Evolutionary conservation across 2,797 vertebrate genomes (phyloP), one percentile per base, ranked within the genome.

Genomic region (Trachops cirrhosus): DNA sequence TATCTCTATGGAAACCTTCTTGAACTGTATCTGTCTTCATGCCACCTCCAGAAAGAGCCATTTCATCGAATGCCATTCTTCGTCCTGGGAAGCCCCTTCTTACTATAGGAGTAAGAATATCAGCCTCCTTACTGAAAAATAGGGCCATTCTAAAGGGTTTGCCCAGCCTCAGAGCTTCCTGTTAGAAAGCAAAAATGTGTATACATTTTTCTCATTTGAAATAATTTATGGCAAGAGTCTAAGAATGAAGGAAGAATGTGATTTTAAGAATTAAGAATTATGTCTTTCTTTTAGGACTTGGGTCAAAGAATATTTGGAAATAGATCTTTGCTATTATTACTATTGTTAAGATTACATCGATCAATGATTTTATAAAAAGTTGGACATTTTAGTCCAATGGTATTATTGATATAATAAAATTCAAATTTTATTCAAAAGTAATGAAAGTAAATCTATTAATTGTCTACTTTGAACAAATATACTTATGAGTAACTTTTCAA

Each of bases 341-440:
- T 54, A 29, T 44, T 52, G 52, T 52, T 78, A 64, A 62, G 5
- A 24, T 74, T 59, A 37, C 74, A 4, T 59, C n/a, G 29, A 21
- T 85, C 5, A 70, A 59, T 16, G 2, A 32, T 67, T 89, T 37
- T 84, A 19, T 14, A 52, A 75, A 78, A 82, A 32, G 39, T 34
- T 93, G 32, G 9, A 86, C 29, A 62, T 73, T 86, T 89, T 92
- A 84, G 54, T 24, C 11, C 93, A 88, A 86, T n/a, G 32, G 3
- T 50, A 39, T 64, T 75, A 92, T 59, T 64, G 19, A 78, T 54
- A 15, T 34, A 78, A 85, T 89, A 77, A 48, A 73, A 68, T 70
- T 0, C 9, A 95, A 91, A 84, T 85, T 74, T 57, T 24, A 77
- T 9, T 90, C 48, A 92, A 64, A 97, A 97, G 71, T 93, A 94